Base-by-base conservation (phyloP, 2,797 vertebrate species). In the Phrynocephalus guinanensis region DNA sequence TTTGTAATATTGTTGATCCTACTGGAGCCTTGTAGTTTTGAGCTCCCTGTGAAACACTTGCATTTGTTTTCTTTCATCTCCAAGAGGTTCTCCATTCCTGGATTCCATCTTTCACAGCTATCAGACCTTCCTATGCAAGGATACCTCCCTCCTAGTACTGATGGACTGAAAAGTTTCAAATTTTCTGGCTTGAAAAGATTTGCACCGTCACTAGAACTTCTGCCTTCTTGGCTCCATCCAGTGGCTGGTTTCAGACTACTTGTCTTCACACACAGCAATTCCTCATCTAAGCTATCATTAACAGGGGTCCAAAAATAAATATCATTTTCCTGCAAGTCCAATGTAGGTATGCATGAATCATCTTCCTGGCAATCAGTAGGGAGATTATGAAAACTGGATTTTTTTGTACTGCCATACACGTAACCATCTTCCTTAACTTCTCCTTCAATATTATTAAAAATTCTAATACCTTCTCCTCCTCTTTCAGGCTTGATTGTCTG, bases 271-370 rank as follows among this genome's bases (percentile, higher is more conserved):
- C 86, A 68, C 76, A 63, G n/a, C 83, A 44, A 33, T 52, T 91
- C 90, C 67, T 95, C 83, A 91, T 91, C 86, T 77, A 75, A 94
- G 73, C 70, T 86, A 20, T 83, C 89, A 56, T 16, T 77, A 60
- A 90, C 63, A 26, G 80, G 89, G 80, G n/a, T 15, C 90, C 86
- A 91, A 83, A 95, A 94, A 73, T 84, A 92, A 63, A 7, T 75
- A n/a, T 30, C 2, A 33, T 77, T 85, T 82, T 90, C 80, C 33
- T 8, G 2, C 1, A 1, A 66, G 0, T 0, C 28, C 9, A 85
- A 50, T 82, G 16, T 22, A 52, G 52, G 8, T 30, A 1, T 72
- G 52, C 24, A 82, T 82, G 38, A 86, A 75, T 75, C 79, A 67
- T 86, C 38, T 6, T 22, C 30, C 20, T 28, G 50, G 56, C 4